These are phyloP conservation scores for Buathra laborator DNA, from an alignment of 2,888 invertebrate species.

Conservation along the genomic window DNA sequence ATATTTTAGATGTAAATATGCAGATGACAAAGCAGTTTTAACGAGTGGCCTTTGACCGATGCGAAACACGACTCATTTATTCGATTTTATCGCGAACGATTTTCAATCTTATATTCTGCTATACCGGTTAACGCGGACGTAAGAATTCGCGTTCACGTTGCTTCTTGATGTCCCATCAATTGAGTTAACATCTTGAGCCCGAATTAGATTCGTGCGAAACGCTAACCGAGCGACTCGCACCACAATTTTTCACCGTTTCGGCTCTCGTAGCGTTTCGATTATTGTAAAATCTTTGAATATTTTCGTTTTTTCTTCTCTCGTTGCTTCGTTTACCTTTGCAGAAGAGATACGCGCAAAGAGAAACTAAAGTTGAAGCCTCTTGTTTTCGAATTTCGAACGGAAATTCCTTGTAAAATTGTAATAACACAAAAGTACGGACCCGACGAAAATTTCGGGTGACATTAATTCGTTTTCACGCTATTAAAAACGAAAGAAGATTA, in stretches of 20 bases:
- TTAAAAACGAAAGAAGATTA: slow-evolving; percentile 68
- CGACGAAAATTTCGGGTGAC: slow-evolving; percentile 7
- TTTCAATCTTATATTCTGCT: background rate
- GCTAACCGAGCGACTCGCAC: background rate
- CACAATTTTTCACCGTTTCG: background rate
- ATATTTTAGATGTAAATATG: slow-evolving; percentile 59
- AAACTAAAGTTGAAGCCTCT: background rate
- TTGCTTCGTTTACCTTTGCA: slow-evolving; percentile 60
- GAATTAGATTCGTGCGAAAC: slow-evolving; percentile 11
- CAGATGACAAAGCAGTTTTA: slow-evolving; percentile 39
- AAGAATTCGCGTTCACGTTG: slow-evolving; percentile 11
- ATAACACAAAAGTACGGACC: slow-evolving; percentile 7
- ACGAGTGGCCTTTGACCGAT: slow-evolving; percentile 31
- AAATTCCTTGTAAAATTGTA: slow-evolving; percentile 39
- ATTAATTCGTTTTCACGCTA: slow-evolving; percentile 37
- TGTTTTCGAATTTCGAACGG: background rate
- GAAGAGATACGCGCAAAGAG: background rate
- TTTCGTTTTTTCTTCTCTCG: slow-evolving; percentile 6
- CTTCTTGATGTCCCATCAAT: slow-evolving; percentile 20
- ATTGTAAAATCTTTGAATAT: slow-evolving; percentile 13
- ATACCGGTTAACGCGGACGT: background rate
- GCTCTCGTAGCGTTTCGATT: background rate
- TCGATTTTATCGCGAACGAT: slow-evolving; percentile 25
- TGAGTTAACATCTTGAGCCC: slow-evolving; percentile 40
- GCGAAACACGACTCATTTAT: slow-evolving; percentile 23